Evolutionary conservation across 2,797 vertebrate genomes (phyloP), one percentile per base, ranked within the genome.

Genomic region (Enteromius trimaculatus): DNA sequence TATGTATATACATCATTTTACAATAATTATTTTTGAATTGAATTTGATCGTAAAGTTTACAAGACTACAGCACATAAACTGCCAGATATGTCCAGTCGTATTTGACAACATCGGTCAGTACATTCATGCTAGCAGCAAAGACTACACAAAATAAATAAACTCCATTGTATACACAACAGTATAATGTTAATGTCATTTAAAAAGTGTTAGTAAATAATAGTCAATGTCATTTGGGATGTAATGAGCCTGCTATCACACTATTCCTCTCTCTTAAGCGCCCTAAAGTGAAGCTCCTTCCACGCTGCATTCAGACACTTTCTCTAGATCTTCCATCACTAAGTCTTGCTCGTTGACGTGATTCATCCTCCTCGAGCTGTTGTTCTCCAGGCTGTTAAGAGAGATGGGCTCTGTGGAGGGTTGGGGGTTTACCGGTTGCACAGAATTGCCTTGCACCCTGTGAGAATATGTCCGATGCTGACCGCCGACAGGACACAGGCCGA

Each of bases 271-370:
- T 66, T 77, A 8, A 66, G 21, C 49, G 5, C 9, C 21, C 94
- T 85, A 95, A 79, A 94, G 87, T 1, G 72, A 83, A 74, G 92
- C 93, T 29, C 92, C 93, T 6, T 93, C 92, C 37, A 92, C 88
- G 0, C 93, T 91, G 3, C 88, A 93, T 55, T 94, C 91, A 0
- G 95, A 93, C 2, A 88, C 87, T 86, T 95, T 93, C 72, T 93
- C 92, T 21, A 96, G 85, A 76, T 95, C 94, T 85, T 96, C 95
- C 93, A 95, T 93, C 47, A 95, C 89, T 86, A 97, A 85, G 85
- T 95, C 95, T 85, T 95, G 94, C 34, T 94, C 93, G 9, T 91
- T 90, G 5, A 93, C 91, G 1, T 94, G 91, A 87, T 93, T 90
- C 0, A 89, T 86, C 13, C 94, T 89, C 90, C 93, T 91, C 34